phyloP scores from a whole-genome alignment of 1,140 invertebrate species.

The Lethrus apterus region DNA sequence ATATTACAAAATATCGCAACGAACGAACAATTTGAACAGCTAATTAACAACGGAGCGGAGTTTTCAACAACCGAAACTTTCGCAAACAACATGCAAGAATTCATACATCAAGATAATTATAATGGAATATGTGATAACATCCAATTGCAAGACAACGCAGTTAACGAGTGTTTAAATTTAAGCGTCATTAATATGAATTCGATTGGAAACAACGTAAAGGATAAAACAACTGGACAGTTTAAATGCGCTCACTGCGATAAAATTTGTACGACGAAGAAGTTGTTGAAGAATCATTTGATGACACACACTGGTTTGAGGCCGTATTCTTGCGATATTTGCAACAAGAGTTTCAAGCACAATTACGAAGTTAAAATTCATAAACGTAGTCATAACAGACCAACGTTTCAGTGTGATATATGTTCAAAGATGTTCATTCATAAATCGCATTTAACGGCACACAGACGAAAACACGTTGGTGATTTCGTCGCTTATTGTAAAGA shows the following conservation, averaged over 20 bases:
- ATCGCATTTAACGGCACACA: constrained; percentile 57
- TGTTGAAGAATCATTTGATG: constrained; percentile 51
- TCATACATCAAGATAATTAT: no score
- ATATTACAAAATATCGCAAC: constrained; percentile 15
- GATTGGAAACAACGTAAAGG: constrained; percentile 1
- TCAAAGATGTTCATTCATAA: constrained; percentile 59
- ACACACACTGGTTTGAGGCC: constrained; percentile 54
- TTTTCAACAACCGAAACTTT: not conserved
- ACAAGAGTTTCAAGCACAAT: constrained; percentile 28
- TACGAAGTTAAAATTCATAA: constrained; percentile 45
- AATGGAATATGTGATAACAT: no score
- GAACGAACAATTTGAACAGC: constrained; percentile 18
- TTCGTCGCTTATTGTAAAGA: constrained; percentile 27
- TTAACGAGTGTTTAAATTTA: not conserved
- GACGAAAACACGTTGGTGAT: constrained; percentile 53
- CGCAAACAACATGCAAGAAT: no score
- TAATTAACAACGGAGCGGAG: constrained; percentile 10
- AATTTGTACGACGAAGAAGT: constrained; percentile 45
- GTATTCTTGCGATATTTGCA: constrained; percentile 48
- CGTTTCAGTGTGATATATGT: constrained; percentile 35
- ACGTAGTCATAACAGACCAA: constrained; percentile 39
- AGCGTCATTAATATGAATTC: not conserved
- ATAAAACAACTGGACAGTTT: not conserved
- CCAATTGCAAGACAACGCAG: no score
- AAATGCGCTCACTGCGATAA: constrained; percentile 46